A percentile compares a stretch with the other conserved stretches of the same genome.
These are phyloP conservation scores for Cuculus canorus DNA, from an alignment of 2,797 vertebrate species.

Conservation along the genomic window DNA sequence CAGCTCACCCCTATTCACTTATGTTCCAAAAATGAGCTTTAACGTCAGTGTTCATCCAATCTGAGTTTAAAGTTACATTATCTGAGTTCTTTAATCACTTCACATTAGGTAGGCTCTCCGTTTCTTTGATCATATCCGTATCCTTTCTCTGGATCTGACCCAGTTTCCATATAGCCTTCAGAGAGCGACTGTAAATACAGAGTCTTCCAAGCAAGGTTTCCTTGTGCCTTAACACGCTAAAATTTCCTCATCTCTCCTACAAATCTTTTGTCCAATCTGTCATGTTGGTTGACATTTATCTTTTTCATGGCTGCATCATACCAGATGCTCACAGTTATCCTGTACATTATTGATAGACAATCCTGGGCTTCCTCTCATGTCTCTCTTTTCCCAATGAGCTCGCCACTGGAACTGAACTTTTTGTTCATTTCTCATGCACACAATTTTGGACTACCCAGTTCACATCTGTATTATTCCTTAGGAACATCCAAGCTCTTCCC, in stretches of 20 bases:
- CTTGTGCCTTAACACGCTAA: neutral
- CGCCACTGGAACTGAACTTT: neutral
- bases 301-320: neutral
- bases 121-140: slow-evolving; percentile 27
- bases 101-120: neutral
- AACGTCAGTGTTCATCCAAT: neutral
- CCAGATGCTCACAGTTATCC: neutral
- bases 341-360: neutral
- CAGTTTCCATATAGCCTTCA: neutral
- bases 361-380: fast-evolving
- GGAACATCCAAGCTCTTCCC: neutral
- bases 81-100: slow-evolving; percentile 37
- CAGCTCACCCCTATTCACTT: slow-evolving; percentile 6
- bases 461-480: neutral
- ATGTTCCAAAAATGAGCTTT: slow-evolving; percentile 43
- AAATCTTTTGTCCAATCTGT: neutral
- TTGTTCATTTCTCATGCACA: neutral
- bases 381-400: neutral
- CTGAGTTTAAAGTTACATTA: slow-evolving; percentile 13
- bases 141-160: neutral
- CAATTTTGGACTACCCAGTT: neutral
- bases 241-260: neutral
- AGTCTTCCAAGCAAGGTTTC: neutral
- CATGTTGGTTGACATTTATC: neutral
- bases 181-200: neutral